Conservation (phyloP, 2,797 vertebrate genomes). For the Rousettus madagascariensis region DNA sequence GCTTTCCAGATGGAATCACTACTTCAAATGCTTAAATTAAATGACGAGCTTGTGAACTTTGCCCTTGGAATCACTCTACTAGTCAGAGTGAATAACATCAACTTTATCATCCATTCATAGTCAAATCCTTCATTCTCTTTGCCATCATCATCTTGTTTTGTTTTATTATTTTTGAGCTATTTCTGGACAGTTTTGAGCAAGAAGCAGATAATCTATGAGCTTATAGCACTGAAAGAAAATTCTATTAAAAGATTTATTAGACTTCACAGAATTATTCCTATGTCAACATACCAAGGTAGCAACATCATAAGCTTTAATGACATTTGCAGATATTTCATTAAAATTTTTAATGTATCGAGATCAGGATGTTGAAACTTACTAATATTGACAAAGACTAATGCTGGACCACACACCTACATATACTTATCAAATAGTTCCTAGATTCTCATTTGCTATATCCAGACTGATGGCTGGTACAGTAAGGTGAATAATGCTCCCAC, state of each 20-base stretch:
- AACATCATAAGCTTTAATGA: background rate
- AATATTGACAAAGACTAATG: background rate
- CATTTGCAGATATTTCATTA: background rate
- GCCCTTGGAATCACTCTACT: background rate
- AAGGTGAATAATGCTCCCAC: background rate
- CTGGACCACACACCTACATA: background rate
- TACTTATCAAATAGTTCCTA: background rate
- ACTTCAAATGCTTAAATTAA: background rate
- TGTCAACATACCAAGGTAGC: background rate
- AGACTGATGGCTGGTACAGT: background rate
- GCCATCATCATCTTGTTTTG: background rate
- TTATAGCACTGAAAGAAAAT: background rate
- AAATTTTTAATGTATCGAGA: background rate
- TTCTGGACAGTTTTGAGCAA: background rate
- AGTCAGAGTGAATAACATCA: background rate
- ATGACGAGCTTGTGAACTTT: background rate
- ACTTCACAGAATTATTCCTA: background rate
- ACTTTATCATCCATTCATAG: background rate
- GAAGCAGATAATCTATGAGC: background rate
- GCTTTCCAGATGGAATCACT: background rate
- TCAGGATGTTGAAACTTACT: background rate
- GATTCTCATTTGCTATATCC: background rate
- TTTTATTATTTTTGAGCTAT: background rate
- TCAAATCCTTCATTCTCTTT: background rate
- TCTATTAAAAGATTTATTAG: background rate